phyloP scores from a whole-genome alignment of 1,140 invertebrate genomes.

The Branchinecta lynchi region DNA sequence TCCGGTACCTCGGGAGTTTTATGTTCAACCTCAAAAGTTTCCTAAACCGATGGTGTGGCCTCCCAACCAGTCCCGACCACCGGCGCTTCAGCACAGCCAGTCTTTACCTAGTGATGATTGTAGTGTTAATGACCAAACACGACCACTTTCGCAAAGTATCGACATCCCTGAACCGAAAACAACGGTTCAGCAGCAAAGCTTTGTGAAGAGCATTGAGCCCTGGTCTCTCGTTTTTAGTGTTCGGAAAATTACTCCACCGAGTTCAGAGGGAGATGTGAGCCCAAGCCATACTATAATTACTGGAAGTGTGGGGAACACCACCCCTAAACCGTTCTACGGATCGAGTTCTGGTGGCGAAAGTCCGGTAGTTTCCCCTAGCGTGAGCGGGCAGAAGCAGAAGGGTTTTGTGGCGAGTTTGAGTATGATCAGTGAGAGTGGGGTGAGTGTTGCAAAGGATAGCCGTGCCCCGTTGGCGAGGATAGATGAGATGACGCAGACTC shows the following conservation, averaged over 20 bases:
- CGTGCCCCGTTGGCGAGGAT: slow-evolving; percentile 25
- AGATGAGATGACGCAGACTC: slow-evolving; percentile 9
- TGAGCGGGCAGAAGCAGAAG: slow-evolving; percentile 11
- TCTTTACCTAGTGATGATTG: slow-evolving; percentile 14
- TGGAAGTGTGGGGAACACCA: slow-evolving; percentile 25
- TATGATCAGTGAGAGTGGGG: slow-evolving; percentile 44
- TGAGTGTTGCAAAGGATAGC: slow-evolving; percentile 26
- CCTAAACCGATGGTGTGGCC: slow-evolving; percentile 51
- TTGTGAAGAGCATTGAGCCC: slow-evolving; percentile 17
- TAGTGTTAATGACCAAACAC: not conserved
- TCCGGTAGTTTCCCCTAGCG: not conserved
- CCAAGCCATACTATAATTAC: slow-evolving; percentile 25
- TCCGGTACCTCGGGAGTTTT: slow-evolving; percentile 49
- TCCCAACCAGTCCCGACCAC: slow-evolving; percentile 30
- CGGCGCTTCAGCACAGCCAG: slow-evolving; percentile 14
- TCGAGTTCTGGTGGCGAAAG: not conserved
- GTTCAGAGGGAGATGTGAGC: slow-evolving; percentile 25
- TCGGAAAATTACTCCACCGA: slow-evolving; percentile 17
- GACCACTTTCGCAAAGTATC: not conserved
- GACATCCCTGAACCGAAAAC: slow-evolving; percentile 24
- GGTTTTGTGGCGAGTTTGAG: slow-evolving; percentile 41
- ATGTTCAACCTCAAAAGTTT: slow-evolving; percentile 55
- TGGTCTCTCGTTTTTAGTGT: slow-evolving; percentile 18
- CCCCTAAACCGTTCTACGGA: slow-evolving; percentile 21
- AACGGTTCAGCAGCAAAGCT: slow-evolving; percentile 1